phyloP scores from a whole-genome alignment of 2,797 vertebrate genomes.

The Gymnocypris eckloni region DNA sequence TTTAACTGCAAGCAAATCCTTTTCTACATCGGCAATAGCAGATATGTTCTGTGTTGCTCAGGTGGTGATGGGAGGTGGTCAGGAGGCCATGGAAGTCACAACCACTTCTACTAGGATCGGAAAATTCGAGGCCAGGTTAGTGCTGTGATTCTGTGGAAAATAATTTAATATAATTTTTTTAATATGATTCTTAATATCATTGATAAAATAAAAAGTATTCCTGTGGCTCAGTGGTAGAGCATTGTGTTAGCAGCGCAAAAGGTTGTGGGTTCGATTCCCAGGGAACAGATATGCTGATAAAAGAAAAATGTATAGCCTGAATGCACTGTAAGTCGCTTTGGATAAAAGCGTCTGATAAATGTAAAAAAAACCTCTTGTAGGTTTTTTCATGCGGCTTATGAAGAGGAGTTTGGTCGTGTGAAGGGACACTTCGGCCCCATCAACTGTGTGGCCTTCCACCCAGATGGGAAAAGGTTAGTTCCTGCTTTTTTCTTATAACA shows the following conservation, averaged over 20 bases:
- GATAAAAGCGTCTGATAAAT: too few species aligned
- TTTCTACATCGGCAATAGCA: neutral
- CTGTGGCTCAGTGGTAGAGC: too few species aligned
- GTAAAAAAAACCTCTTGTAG: constrained; percentile 68
- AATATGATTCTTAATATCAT: neutral
- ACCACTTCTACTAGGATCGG: constrained; percentile 98
- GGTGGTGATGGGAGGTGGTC: constrained; percentile 98
- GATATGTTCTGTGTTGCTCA: constrained; percentile 62
- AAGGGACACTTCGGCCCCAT: constrained; percentile 98
- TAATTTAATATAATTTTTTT: neutral
- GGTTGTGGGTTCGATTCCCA: too few species aligned
- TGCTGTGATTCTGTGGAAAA: neutral
- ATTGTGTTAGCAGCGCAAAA: too few species aligned
- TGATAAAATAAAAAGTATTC: too few species aligned
- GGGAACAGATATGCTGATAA: too few species aligned
- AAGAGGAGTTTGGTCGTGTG: constrained; percentile 97
- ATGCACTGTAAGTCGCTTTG: too few species aligned
- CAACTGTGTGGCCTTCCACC: constrained; percentile 97
- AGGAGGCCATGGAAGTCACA: constrained; percentile 99
- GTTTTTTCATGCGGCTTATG: constrained; percentile 95
- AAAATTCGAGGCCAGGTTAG: constrained; percentile 97
- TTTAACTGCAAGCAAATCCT: neutral
- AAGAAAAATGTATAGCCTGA: too few species aligned
- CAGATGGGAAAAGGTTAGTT: constrained; percentile 89
- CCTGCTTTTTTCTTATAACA: neutral